Base-by-base conservation (phyloP, 2,797 vertebrate genomes). In the Monodelphis domestica region DNA sequence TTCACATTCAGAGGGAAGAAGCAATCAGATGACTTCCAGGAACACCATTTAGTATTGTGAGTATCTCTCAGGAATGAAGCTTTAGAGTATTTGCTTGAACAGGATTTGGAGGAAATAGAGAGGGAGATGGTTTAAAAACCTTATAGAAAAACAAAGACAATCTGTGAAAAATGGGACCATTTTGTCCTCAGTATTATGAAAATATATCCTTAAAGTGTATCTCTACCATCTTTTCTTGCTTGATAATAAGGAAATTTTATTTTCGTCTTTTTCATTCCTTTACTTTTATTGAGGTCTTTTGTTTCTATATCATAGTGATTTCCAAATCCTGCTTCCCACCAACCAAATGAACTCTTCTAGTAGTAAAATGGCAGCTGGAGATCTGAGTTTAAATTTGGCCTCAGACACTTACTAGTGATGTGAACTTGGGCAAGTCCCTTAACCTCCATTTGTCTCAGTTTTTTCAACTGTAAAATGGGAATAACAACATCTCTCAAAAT, bases 21-120 rank as follows among this genome's bases (percentile, higher is more conserved):
- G 88, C 92, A 93, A 50, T 92, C 92, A 94, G 56, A 95, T 95
- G 94, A 90, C 94, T 97, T 94, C 88, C 88, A 94, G 97, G 96
- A 96, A 90, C 93, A 97, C 53, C 92, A 54, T 54, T 97, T 91
- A 53, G 56, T 93, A 91, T 95, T 33, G 96, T 98, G 96, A 98
- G 97, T 98, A 92, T 95, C 96, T 96, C 38, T 56, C 33, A 51
- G n/a, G n/a, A 45, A 78, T 78, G 21, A 45, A n/a, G 96, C 14
- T 91, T 89, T 50, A 94, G 54, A 29, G 51, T 50, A 38, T 93
- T 91, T 93, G 91, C 90, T 88, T 45, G 89, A 70, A 17, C 0
- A n/a, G 59, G 29, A 26, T 78, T 33, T 45, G 53, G 88, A 84
- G 1, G 15, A 50, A 3, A 51, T 50, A 33, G 2, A 53, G 91